These are phyloP conservation scores for Capromys pilorides DNA, from an alignment of 2,797 vertebrate genomes.

Conservation along the genomic window DNA sequence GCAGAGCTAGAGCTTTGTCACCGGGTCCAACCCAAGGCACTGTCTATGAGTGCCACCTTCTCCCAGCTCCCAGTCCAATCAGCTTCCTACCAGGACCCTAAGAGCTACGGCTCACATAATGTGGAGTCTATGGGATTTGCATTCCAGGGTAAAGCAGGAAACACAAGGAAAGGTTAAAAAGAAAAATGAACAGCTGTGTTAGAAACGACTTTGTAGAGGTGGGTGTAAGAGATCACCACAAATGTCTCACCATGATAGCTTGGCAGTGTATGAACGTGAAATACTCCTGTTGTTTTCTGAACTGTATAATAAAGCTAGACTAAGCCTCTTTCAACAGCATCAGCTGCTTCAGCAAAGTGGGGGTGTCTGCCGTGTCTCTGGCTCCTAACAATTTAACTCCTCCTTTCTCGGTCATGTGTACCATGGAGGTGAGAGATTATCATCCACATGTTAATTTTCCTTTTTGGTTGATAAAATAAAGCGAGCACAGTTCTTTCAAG, in stretches of 20 bases:
- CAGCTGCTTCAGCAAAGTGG: background rate
- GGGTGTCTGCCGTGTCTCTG: background rate
- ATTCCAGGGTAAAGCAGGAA: background rate
- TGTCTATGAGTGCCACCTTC: background rate
- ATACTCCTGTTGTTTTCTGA: background rate
- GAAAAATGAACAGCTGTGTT: background rate
- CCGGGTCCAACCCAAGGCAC: background rate
- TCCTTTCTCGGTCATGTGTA: background rate
- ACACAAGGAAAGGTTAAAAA: background rate
- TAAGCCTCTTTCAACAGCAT: background rate
- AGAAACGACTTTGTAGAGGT: background rate
- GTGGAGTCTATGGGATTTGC: background rate
- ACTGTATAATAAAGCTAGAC: background rate
- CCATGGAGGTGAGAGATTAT: background rate
- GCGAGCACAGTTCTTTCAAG: background rate
- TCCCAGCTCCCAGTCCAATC: background rate
- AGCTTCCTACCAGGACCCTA: background rate
- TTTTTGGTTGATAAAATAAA: slow-evolving; percentile 30
- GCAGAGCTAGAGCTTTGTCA: background rate
- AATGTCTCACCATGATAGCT: background rate
- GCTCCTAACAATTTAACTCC: background rate
- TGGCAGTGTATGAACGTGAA: slow-evolving; percentile 17
- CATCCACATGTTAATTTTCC: background rate
- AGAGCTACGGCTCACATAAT: background rate
- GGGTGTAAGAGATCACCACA: slow-evolving; percentile 9